Percentiles rank a stretch among this genome's conserved stretches.
Conservation (phyloP, 2,797 vertebrate species). For the Scyliorhinus canicula region DNA sequence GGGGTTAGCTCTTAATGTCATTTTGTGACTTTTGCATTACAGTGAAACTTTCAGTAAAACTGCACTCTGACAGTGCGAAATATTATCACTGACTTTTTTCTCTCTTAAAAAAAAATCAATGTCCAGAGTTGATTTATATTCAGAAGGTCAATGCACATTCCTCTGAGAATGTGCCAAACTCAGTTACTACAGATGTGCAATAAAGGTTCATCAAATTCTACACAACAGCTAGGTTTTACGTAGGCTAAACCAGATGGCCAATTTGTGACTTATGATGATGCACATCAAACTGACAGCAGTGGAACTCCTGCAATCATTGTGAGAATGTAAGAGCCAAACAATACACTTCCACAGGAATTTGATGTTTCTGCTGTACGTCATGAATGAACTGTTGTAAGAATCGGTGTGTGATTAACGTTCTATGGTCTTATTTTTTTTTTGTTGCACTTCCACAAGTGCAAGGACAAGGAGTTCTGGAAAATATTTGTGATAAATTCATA, state of each 20-base stretch:
- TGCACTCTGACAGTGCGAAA: neutral
- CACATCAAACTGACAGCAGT: slow-evolving; percentile 15
- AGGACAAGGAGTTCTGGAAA: neutral
- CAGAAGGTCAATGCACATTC: slow-evolving; percentile 12
- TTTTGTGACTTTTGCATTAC: neutral
- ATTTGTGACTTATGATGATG: slow-evolving; percentile 5
- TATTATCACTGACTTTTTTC: neutral
- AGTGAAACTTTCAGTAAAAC: neutral
- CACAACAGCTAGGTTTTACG: neutral
- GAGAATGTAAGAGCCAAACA: neutral
- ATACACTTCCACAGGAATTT: neutral
- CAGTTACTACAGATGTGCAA: slow-evolving; percentile 31
- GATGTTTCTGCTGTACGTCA: neutral
- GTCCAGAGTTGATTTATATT: slow-evolving; percentile 21
- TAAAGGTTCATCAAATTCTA: slow-evolving; percentile 29
- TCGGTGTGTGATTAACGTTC: neutral
- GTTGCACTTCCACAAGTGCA: neutral
- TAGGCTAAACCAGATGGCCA: slow-evolving; percentile 14
- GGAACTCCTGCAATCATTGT: neutral
- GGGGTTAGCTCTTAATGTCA: neutral
- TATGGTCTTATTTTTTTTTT: neutral
- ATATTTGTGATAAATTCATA: neutral
- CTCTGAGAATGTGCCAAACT: slow-evolving; percentile 15
- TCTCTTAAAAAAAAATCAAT: slow-evolving; percentile 28
- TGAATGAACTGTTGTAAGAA: neutral